Evolutionary conservation across 2,888 invertebrate genomes (phyloP), one percentile per base, ranked within the genome.

Genomic region (Cephonodes hylas): DNA sequence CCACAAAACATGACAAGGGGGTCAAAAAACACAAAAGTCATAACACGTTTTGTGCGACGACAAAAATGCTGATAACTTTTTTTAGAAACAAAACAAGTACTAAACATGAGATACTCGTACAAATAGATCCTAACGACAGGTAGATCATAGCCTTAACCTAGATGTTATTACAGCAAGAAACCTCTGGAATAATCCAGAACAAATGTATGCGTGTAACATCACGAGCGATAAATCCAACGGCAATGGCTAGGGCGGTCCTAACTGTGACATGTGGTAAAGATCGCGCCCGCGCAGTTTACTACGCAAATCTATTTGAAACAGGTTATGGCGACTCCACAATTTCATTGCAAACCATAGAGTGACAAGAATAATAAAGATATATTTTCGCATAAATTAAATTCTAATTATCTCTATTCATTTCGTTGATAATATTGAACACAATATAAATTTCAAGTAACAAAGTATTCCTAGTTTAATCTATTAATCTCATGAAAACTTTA

Each of bases 1-100:
- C 45, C 34, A 61, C 34, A 61, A 57, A 58, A 45, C 22, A 18
- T 59, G 34, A 34, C 20, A 31, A 5, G n/a, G n/a, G n/a, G 31
- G 59, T 46, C 45, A 44, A 31, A 48, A 46, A 22, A 23, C 22
- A 23, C 23, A 22, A 8, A 23, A 22, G 22, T 46, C 42, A 10
- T 13, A 46, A n/a, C 5, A 48, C 15, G 25, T 27, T 25, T 48
- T 27, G 7, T 15, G 7, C n/a, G 8, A 25, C 6, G 13, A 25
- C 25, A 6, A 27, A 15, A 48, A 25, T 44, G 10, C 38, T n/a
- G 38, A 10, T 8, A n/a, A n/a, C n/a, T 10, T n/a, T 38, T 38
- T 38, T 38, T 38, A 3, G n/a, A 38, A 38, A n/a, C n/a, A n/a
- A n/a, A n/a, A n/a, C n/a, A n/a, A n/a, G n/a, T n/a, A n/a, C n/a